Evolutionary conservation across 2,888 invertebrate species (phyloP).

Genomic region (Portevinia maculata): DNA sequence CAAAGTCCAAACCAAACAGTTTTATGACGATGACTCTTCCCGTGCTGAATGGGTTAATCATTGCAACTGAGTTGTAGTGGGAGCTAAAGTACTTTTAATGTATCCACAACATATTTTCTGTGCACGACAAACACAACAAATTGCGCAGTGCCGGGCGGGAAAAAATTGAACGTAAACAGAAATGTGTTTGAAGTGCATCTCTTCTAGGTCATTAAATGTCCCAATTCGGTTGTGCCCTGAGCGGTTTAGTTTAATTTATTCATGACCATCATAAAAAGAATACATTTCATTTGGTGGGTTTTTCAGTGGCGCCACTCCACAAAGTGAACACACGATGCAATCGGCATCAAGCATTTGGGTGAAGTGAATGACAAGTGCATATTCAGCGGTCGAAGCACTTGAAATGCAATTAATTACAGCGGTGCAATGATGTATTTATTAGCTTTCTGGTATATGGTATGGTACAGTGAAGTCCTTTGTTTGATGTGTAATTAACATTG

Average conservation of each 20-base stretch:
- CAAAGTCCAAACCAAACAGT: background rate
- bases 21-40: background rate
- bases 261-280: constrained; percentile 59
- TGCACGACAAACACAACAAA: background rate
- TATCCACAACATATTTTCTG: constrained; percentile 52
- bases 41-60: constrained; percentile 53
- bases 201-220: constrained; percentile 70
- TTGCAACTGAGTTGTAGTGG: constrained; percentile 32
- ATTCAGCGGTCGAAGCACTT: constrained; percentile 28
- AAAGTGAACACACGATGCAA: constrained; percentile 10
- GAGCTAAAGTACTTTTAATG: constrained; percentile 55
- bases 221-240: constrained; percentile 51
- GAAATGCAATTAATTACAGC: constrained; percentile 67
- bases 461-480: constrained; percentile 53
- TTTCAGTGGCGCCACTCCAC: constrained; percentile 63
- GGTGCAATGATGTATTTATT: constrained; percentile 70
- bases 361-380: constrained; percentile 49
- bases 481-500: constrained; percentile 59
- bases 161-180: constrained; percentile 11
- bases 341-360: constrained; percentile 23
- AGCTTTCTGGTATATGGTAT: constrained; percentile 21
- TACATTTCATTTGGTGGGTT: constrained; percentile 32
- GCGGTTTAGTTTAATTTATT: constrained; percentile 61
- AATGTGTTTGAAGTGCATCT: constrained; percentile 37
- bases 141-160: background rate